Base-by-base conservation (phyloP, 30 jellyfish, hydroid and myxozoan species). In the Aurelia coerulea region DNA sequence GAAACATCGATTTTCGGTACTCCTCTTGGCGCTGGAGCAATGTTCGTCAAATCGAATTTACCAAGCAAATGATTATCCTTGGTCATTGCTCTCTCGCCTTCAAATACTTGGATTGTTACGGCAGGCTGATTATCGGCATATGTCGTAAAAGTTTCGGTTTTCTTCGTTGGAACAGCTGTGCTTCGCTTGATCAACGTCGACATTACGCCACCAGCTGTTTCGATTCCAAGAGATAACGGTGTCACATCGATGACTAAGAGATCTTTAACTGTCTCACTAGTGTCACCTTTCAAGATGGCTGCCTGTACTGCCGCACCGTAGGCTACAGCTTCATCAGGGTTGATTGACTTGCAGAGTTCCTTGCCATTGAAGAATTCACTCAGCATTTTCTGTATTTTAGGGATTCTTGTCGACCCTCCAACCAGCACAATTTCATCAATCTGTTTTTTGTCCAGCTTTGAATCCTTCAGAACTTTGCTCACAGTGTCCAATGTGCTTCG, bases 271-370 rank as follows among this genome's bases (percentile, higher is more conserved):
- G 80, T 95, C 5, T 90, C 97, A 62, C 84, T 63, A 23, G 79
- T 78, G 52, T 83, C 96, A 17, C 99, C 99, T 35, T 80, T 88
- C 69, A 95, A 65, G 37, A 95, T 86, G 16, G 97, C 99, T 12
- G 97, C 99, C 59, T 95, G 99, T 3, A 95, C 96, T 12, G 92
- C 92, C 3, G 99, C 99, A 3, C 99, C 99, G 85, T 85, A 89
- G 10, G 99, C 99, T 7, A 94, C 98, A 71, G 99, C 99, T 71
- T 94, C 99, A 88, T 94, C 99, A 31, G 99, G 99, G 75, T 94
- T 94, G 83, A 94, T 86, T 2, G 95, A 78, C 34, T 88, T 90
- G 92, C 93, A 77, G 72, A 90, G 72, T 78, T 90, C 99, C 76
- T 90, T 94, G 32, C 94, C 96, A 67, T 79, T 78, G 97, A 94